These are phyloP conservation scores for Struthidea cinerea DNA, from an alignment of 2,113 vertebrate species.

Conservation along the genomic window DNA sequence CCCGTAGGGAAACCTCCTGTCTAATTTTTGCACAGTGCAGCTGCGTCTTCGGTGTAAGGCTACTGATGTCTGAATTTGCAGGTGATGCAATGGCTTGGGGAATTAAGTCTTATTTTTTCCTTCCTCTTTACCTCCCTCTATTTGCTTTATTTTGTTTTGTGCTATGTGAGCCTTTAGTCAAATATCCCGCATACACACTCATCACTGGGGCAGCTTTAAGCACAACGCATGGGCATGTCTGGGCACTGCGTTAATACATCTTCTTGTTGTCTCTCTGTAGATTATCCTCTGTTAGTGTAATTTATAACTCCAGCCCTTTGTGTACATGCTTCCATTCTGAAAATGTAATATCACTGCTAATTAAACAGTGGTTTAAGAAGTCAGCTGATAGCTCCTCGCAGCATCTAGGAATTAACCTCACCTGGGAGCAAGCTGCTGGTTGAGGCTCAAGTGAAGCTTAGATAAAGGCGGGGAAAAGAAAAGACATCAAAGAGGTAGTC, in stretches of 20 bases:
- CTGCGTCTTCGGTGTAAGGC: not conserved
- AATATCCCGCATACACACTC: conserved; percentile 15
- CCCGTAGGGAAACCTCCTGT: not conserved
- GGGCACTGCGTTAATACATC: conserved; percentile 29
- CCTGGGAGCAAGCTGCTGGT: conserved; percentile 53
- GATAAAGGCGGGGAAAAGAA: conserved; percentile 34
- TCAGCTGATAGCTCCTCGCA: not conserved
- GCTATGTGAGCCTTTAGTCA: not conserved
- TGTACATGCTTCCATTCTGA: conserved; percentile 28
- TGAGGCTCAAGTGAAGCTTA: conserved; percentile 24
- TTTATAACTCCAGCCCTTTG: conserved; percentile 41
- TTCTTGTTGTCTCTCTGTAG: conserved; percentile 1
- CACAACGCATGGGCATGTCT: conserved; percentile 39
- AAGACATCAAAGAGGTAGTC: conserved; percentile 54
- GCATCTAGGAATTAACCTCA: conserved; percentile 56
- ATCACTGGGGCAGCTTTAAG: conserved; percentile 13
- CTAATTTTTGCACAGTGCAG: not conserved
- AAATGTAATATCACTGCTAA: conserved; percentile 44
- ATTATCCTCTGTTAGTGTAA: conserved; percentile 40
- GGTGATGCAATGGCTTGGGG: not conserved
- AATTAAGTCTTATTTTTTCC: not conserved
- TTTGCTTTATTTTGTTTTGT: conserved; percentile 8
- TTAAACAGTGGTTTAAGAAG: conserved; percentile 51
- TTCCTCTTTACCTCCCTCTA: not conserved
- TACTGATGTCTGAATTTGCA: not conserved